Base-by-base conservation (phyloP, 2,888 invertebrate species). In the Eristalinus aeneus region DNA sequence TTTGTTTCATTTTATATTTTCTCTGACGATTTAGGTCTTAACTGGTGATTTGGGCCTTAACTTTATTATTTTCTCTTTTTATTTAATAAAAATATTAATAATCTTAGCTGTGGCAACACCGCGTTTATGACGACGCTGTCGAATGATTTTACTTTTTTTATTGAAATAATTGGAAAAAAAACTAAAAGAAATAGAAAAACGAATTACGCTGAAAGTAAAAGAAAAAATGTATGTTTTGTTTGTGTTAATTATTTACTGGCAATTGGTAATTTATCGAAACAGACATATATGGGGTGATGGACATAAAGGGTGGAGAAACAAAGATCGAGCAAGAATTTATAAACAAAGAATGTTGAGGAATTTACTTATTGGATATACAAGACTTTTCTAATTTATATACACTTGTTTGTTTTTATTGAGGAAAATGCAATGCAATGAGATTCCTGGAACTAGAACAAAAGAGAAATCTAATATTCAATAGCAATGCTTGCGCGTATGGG, bases 151-250 rank as follows among this genome's bases (percentile, higher is more conserved):
- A 53, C 68, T 61, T 88, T 86, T 84, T 88, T 88, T 87, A 86
- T 46, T 39, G 88, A 88, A 89, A 88, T 88, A 88, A 89, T 12
- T 23, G 12, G 68, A 90, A 90, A 89, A 89, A 90, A 74, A 90
- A 79, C 89, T 89, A 89, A 90, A 88, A 88, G 89, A 39, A 46
- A n/a, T 90, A 89, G 88, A 88, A 88, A 90, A 90, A 89, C 88
- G 75, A 89, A 86, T 91, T 91, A 91, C 91, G 91, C 91, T 91
- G 90, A 72, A 90, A 90, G 67, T 88, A 89, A 58, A 88, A 85
- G 80, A 87, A 71, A 88, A 72, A 11, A 65, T n/a, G n/a, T n/a
- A 75, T 67, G 9, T 16, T n/a, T 16, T n/a, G 16, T 16, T 46
- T 53, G 34, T 46, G 90, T 88, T 80, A 90, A 90, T 90, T 91